Conservation (phyloP, 1,140 invertebrate genomes). For the Hylaeus anthracinus region DNA sequence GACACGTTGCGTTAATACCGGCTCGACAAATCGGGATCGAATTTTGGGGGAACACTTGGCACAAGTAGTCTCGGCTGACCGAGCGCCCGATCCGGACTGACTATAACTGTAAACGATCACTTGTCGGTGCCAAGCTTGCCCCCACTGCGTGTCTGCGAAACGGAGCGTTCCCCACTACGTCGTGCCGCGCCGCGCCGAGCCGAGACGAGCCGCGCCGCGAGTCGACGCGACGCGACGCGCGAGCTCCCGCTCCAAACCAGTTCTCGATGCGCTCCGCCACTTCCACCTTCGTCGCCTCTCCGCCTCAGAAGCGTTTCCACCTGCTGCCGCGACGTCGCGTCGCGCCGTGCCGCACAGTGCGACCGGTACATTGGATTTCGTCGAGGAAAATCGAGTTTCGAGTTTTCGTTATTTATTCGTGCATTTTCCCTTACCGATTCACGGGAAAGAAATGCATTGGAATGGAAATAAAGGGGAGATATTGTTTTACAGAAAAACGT, state of each 20-base stretch:
- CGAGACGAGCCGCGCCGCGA: background rate
- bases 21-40: slow-evolving; percentile 22
- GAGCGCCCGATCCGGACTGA: slow-evolving; percentile 81
- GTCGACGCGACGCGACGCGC: slow-evolving; percentile 1
- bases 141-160: slow-evolving; percentile 24
- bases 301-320: slow-evolving; percentile 55
- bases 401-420: no score
- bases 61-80: slow-evolving; percentile 75
- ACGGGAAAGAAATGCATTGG: no score
- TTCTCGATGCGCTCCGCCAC: slow-evolving; percentile 41
- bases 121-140: slow-evolving; percentile 74
- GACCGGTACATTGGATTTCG: background rate
- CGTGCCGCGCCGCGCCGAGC: background rate
- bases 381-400: no score
- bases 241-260: slow-evolving; percentile 42
- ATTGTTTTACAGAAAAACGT: no score
- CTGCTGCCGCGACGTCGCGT: slow-evolving; percentile 42
- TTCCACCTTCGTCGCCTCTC: slow-evolving; percentile 53
- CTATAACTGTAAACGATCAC: slow-evolving; percentile 82
- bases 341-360: slow-evolving; percentile 1
- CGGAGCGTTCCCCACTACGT: slow-evolving; percentile 41
- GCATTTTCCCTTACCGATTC: no score
- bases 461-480: no score
- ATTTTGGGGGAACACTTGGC: slow-evolving; percentile 9
- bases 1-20: slow-evolving; percentile 27